Evolutionary conservation across 2,888 invertebrate species (phyloP).

Genomic region (Tachystola acroxantha): DNA sequence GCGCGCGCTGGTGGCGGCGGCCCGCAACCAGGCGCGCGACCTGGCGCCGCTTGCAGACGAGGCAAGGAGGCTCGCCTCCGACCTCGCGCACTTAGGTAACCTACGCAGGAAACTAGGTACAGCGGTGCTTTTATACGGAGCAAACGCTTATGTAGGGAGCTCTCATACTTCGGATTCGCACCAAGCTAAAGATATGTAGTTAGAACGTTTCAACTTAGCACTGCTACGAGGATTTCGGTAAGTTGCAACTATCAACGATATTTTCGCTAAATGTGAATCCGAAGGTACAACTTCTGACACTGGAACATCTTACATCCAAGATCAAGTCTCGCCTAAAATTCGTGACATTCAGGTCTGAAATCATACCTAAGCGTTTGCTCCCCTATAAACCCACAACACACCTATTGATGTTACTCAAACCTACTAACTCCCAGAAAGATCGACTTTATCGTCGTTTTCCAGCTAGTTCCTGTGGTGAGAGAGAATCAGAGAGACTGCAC

Average conservation of each 20-base stretch:
- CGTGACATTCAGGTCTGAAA: slow-evolving; percentile 10
- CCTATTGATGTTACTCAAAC: not conserved
- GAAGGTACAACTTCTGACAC: not conserved
- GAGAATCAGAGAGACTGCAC: slow-evolving; percentile 91
- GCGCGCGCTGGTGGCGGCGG: slow-evolving; percentile 84
- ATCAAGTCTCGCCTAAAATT: too few species aligned
- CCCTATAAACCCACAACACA: slow-evolving; percentile 10
- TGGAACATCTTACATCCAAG: not conserved
- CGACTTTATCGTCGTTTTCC: slow-evolving; percentile 20
- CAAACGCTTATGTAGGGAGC: slow-evolving; percentile 10
- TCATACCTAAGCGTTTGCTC: slow-evolving; percentile 30
- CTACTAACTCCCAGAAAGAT: slow-evolving; percentile 1
- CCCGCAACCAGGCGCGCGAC: slow-evolving; percentile 67
- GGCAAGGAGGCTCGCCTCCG: slow-evolving; percentile 63
- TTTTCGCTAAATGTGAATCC: not conserved
- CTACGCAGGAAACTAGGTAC: slow-evolving; percentile 58
- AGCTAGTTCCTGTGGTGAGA: slow-evolving; percentile 80
- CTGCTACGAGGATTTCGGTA: too few species aligned
- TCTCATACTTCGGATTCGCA: not conserved
- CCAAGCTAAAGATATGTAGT: not conserved
- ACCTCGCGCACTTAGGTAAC: slow-evolving; percentile 74
- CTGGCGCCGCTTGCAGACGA: slow-evolving; percentile 64
- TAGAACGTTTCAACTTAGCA: too few species aligned
- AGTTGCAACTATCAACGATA: too few species aligned
- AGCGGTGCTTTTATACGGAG: slow-evolving; percentile 31